A percentile compares a stretch with the other conserved stretches of the same genome.
Conservation (phyloP, 2,113 vertebrate genomes). For the Herpailurus yagouaroundi region DNA sequence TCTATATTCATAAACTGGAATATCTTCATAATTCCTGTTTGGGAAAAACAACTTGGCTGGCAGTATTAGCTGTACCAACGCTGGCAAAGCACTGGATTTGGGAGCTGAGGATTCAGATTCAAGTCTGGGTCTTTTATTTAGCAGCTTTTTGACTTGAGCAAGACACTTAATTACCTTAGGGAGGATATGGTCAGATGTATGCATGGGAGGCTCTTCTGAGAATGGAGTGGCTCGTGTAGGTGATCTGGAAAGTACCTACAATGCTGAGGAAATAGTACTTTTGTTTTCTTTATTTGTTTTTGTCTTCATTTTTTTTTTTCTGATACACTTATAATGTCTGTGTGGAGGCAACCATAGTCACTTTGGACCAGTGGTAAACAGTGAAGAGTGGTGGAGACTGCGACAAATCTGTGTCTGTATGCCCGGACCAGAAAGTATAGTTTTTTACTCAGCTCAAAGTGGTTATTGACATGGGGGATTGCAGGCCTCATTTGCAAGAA, state of each 20-base stretch:
- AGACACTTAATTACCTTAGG: neutral
- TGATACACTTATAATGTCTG: neutral
- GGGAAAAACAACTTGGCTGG: neutral
- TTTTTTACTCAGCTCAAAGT: neutral
- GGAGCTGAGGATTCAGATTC: neutral
- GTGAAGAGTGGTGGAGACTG: neutral
- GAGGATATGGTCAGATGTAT: neutral
- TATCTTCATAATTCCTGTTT: neutral
- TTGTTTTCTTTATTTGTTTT: neutral
- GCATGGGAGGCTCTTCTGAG: neutral
- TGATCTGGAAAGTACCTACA: neutral
- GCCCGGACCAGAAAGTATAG: neutral
- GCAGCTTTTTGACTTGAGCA: neutral
- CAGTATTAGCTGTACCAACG: neutral
- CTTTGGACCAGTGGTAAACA: neutral
- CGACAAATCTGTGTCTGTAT: neutral
- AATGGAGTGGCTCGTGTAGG: neutral
- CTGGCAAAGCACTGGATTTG: neutral
- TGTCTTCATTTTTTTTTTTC: neutral
- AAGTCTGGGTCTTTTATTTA: neutral
- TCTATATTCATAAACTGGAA: neutral
- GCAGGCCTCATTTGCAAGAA: neutral
- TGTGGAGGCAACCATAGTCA: neutral
- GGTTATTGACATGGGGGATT: neutral
- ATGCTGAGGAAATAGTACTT: neutral